A percentile compares a stretch with the other conserved stretches of the same genome.
phyloP scores from a whole-genome alignment of 2,797 vertebrate species.

The Lophura swinhoii region DNA sequence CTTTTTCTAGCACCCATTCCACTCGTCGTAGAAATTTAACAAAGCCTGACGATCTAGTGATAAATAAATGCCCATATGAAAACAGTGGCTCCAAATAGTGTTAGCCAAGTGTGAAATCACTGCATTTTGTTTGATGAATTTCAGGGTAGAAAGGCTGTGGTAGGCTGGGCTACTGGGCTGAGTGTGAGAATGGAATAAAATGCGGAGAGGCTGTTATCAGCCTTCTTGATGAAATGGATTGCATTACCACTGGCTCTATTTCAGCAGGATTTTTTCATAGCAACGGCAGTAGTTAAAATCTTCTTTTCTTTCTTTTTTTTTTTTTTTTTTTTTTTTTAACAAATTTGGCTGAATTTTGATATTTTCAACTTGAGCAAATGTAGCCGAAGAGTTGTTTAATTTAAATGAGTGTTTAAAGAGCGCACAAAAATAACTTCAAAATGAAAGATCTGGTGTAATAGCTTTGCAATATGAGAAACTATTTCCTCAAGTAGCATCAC shows the following conservation, averaged over 20 bases:
- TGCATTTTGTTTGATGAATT: constrained; percentile 16
- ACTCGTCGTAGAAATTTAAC: not conserved
- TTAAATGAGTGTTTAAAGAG: constrained; percentile 9
- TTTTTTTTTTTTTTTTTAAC: not conserved
- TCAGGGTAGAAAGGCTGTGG: not conserved
- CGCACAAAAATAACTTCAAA: constrained; percentile 41
- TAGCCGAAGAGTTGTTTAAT: constrained; percentile 32
- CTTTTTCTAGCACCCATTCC: not conserved
- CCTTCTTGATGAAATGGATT: constrained; percentile 35
- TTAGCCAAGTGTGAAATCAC: constrained; percentile 4
- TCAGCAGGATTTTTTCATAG: constrained; percentile 21
- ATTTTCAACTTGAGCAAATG: constrained; percentile 9
- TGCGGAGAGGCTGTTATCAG: not conserved
- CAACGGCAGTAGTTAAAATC: constrained; percentile 19
- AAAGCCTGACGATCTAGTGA: not conserved
- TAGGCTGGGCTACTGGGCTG: not conserved
- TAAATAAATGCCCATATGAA: not conserved
- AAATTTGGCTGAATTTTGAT: constrained; percentile 36
- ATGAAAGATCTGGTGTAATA: not conserved
- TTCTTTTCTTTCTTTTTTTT: not conserved
- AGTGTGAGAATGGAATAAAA: not conserved
- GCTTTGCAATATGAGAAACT: constrained; percentile 29
- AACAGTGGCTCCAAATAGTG: not conserved
- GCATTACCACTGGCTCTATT: constrained; percentile 3
- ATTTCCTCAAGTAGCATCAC: constrained; percentile 41